Evolutionary conservation across 2,797 vertebrate genomes (phyloP).

Genomic region (Nyctibius grandis): DNA sequence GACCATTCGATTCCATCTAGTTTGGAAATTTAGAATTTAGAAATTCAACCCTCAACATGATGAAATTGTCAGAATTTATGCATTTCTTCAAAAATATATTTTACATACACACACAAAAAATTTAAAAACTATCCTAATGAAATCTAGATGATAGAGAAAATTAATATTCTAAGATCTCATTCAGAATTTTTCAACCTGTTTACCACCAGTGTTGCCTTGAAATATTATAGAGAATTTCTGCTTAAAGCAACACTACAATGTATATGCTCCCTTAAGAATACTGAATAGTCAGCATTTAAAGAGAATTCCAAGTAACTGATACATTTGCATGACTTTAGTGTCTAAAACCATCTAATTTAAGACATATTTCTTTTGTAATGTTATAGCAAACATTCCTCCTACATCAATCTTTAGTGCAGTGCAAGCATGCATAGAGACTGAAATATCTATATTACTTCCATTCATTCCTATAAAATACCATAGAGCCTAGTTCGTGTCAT

Average conservation of each 20-base stretch:
- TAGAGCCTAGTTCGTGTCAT: not conserved
- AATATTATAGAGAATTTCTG: not conserved
- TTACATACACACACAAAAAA: accelerated
- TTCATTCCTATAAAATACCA: not conserved
- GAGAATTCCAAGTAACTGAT: not conserved
- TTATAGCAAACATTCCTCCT: not conserved
- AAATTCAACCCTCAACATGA: not conserved
- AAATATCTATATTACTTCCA: not conserved
- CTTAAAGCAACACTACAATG: not conserved
- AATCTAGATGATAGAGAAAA: not conserved
- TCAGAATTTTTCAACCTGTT: not conserved
- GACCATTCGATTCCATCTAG: not conserved
- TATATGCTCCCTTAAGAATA: not conserved
- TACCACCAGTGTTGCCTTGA: not conserved
- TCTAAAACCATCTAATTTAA: not conserved
- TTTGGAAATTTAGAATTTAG: not conserved
- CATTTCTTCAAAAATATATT: not conserved
- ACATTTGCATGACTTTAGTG: not conserved
- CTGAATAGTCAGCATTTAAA: not conserved
- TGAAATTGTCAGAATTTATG: not conserved
- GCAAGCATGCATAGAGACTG: not conserved
- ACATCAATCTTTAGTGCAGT: not conserved
- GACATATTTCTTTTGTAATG: not conserved
- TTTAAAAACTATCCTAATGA: not conserved
- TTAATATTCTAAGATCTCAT: not conserved